These are phyloP conservation scores for Hoplostethus mediterraneus DNA, from an alignment of 2,797 vertebrate species.

Conservation along the genomic window DNA sequence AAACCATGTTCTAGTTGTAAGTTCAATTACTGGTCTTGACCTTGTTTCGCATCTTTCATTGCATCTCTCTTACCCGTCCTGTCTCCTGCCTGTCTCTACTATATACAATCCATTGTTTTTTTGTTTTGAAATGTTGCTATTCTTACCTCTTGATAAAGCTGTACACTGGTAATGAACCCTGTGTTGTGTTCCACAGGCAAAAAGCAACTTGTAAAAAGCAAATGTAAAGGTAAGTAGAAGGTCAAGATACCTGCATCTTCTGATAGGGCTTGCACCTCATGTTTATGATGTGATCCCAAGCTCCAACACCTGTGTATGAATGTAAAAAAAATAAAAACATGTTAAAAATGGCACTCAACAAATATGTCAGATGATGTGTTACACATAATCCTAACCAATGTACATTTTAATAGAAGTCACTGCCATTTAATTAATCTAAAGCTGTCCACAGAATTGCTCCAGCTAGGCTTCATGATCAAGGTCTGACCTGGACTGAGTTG, in stretches of 20 bases:
- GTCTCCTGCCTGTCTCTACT: not conserved
- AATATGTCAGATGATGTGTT: not conserved
- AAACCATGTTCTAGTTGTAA: not conserved
- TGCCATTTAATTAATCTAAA: not conserved
- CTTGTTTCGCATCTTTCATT: not conserved
- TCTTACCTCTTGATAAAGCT: conserved; percentile 24
- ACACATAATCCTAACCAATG: not conserved
- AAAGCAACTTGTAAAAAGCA: not conserved
- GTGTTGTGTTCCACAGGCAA: not conserved
- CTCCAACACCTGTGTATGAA: conserved; percentile 89
- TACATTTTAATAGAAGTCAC: not conserved
- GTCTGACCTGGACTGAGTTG: no score
- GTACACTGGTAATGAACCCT: not conserved
- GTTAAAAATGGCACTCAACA: conserved; percentile 1
- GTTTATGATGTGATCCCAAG: conserved; percentile 92
- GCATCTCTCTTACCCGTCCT: not conserved
- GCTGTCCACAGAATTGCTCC: no score
- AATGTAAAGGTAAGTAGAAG: not conserved
- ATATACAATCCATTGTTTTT: not conserved
- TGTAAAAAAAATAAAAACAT: not conserved
- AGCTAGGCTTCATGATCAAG: no score
- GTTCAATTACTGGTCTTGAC: not conserved
- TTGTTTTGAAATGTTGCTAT: conserved; percentile 10
- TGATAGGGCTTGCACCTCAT: conserved; percentile 94
- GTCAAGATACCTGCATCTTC: conserved; percentile 92